phyloP scores from a whole-genome alignment of 1,140 invertebrate genomes.

The Drosophila nasuta region DNA sequence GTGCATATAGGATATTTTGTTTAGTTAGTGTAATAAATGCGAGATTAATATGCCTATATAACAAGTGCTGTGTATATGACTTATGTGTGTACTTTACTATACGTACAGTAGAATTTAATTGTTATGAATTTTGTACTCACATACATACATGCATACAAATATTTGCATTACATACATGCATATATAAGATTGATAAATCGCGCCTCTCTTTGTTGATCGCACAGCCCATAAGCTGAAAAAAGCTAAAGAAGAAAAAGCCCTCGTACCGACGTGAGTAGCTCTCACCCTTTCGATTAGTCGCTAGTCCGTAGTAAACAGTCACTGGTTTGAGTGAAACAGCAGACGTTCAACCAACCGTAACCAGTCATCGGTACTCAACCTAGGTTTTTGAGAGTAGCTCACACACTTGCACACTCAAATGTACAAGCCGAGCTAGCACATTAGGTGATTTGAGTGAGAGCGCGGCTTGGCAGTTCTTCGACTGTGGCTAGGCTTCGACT shows the following conservation, averaged over 20 bases:
- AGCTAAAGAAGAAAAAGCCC: slow-evolving; percentile 9
- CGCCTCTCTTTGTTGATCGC: slow-evolving; percentile 32
- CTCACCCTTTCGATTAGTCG: slow-evolving; percentile 61
- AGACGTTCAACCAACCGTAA: slow-evolving; percentile 80
- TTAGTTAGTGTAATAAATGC: too few species aligned
- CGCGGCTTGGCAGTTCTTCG: slow-evolving; percentile 54
- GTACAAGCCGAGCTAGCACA: neutral
- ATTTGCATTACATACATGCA: neutral
- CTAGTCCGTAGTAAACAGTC: slow-evolving; percentile 6
- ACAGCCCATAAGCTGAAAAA: slow-evolving; percentile 10
- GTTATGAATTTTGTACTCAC: too few species aligned
- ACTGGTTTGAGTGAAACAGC: slow-evolving; percentile 58
- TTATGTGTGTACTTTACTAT: too few species aligned
- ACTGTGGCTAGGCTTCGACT: slow-evolving; percentile 1
- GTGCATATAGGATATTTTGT: too few species aligned
- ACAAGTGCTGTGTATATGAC: too few species aligned
- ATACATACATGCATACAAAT: too few species aligned
- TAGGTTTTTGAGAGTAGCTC: slow-evolving; percentile 59
- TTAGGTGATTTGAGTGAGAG: slow-evolving; percentile 35
- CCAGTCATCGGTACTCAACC: slow-evolving; percentile 39
- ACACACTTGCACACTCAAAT: slow-evolving; percentile 13
- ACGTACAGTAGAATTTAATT: too few species aligned
- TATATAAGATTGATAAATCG: slow-evolving; percentile 18
- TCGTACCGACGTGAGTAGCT: slow-evolving; percentile 35
- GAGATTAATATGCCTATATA: too few species aligned